Evolutionary conservation across 2,797 vertebrate species (phyloP).

Genomic region (Protonibea diacanthus): DNA sequence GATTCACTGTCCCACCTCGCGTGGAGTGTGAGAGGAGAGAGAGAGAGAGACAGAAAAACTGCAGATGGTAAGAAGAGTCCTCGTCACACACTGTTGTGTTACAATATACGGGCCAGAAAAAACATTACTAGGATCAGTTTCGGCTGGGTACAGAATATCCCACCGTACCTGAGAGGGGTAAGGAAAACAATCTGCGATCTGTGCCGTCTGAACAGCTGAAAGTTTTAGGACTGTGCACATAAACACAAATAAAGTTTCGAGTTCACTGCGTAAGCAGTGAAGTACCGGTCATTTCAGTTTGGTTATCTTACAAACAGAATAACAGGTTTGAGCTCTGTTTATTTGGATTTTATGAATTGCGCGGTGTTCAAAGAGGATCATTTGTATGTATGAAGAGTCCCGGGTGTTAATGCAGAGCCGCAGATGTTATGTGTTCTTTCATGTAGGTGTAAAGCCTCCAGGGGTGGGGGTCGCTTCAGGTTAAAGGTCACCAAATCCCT

Average conservation of each 20-base stretch:
- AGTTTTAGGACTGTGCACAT: slow-evolving; percentile 1
- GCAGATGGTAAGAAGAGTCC: slow-evolving; percentile 17
- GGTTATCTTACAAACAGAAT: slow-evolving; percentile 3
- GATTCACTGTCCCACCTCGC: slow-evolving; percentile 42
- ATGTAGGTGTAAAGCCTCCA: slow-evolving; percentile 61
- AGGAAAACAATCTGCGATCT: slow-evolving; percentile 30
- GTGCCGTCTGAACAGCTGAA: neutral
- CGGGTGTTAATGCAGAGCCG: slow-evolving; percentile 43
- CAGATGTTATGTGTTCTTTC: slow-evolving; percentile 65
- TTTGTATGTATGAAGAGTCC: slow-evolving; percentile 23
- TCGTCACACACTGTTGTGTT: slow-evolving; percentile 26
- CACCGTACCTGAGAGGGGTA: slow-evolving; percentile 1
- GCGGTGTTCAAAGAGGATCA: slow-evolving; percentile 27
- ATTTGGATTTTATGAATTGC: neutral
- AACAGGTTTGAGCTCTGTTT: slow-evolving; percentile 20
- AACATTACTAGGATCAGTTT: slow-evolving; percentile 39
- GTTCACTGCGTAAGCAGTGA: slow-evolving; percentile 29
- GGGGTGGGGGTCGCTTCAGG: slow-evolving; percentile 19
- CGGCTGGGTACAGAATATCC: slow-evolving; percentile 21
- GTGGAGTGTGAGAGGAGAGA: neutral
- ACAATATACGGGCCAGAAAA: slow-evolving; percentile 16
- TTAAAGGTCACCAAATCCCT: slow-evolving; percentile 70
- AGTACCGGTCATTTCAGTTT: neutral
- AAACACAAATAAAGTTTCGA: slow-evolving; percentile 8
- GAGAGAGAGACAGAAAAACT: slow-evolving; percentile 4